phyloP scores from a whole-genome alignment of 2,797 vertebrate species.

The Sebastes hubbsi region DNA sequence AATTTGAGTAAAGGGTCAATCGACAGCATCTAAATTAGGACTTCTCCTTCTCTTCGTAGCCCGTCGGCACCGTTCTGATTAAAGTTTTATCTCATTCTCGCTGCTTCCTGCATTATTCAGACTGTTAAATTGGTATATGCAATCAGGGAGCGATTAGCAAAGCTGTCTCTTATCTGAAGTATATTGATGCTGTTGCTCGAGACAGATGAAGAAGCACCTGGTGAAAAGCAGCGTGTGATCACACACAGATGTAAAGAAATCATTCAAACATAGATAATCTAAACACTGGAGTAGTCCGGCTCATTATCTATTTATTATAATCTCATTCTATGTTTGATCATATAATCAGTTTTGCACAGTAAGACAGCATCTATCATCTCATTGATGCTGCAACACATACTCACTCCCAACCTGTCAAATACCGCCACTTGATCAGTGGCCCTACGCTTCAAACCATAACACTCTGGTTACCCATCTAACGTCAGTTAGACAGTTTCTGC shows the following conservation, averaged over 20 bases:
- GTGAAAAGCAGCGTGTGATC: background rate
- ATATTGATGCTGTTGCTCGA: background rate
- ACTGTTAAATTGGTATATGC: background rate
- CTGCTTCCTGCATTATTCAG: background rate
- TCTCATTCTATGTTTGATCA: background rate
- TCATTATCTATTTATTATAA: background rate
- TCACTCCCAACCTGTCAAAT: too few species aligned
- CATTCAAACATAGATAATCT: background rate
- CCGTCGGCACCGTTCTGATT: background rate
- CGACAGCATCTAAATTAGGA: background rate
- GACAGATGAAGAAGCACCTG: background rate
- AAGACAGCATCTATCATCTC: too few species aligned
- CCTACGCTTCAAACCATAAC: too few species aligned
- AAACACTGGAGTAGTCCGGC: background rate
- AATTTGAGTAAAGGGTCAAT: background rate
- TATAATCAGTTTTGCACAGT: slow-evolving; percentile 7
- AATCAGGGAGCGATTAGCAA: background rate
- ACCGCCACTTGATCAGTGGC: too few species aligned
- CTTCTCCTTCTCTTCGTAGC: background rate
- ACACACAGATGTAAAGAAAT: background rate
- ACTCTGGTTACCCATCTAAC: background rate
- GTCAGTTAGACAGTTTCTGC: background rate
- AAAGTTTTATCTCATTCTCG: background rate
- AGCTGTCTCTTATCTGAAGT: background rate
- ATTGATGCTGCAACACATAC: too few species aligned